Conservation (phyloP, 2,888 invertebrate genomes). For the Agonum fuliginosum region DNA sequence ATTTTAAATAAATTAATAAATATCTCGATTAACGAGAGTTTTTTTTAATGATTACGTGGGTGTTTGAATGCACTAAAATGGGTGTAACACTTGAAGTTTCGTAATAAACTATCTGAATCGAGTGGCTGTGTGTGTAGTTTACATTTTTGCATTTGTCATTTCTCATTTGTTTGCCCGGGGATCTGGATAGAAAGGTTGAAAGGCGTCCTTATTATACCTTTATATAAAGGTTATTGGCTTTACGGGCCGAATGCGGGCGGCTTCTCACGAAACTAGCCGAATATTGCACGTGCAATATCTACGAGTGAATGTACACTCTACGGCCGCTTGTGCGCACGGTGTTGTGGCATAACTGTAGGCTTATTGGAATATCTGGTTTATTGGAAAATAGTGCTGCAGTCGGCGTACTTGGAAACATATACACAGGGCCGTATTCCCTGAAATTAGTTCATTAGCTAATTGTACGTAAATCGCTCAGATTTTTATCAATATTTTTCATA, state of each 20-base stretch:
- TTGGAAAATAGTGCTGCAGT: background rate
- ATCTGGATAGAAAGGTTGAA: background rate
- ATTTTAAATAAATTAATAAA: too few species aligned
- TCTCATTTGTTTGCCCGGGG: background rate
- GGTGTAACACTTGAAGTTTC: too few species aligned
- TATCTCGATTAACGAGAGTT: too few species aligned
- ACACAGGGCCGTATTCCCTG: background rate
- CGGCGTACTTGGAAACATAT: background rate
- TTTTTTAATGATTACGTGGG: too few species aligned
- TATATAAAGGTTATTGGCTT: conserved; percentile 37
- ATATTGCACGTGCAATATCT: conserved; percentile 27
- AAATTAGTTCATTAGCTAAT: background rate
- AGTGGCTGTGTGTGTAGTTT: background rate
- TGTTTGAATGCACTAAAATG: too few species aligned
- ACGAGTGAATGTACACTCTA: background rate
- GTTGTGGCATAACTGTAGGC: background rate
- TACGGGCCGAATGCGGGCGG: background rate
- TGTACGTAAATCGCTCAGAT: too few species aligned
- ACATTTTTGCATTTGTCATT: background rate
- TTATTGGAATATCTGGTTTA: background rate
- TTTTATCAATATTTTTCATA: too few species aligned
- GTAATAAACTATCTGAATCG: too few species aligned
- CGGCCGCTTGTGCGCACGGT: too few species aligned
- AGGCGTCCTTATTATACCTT: background rate
- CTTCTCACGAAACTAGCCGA: background rate